These are phyloP conservation scores for Rotaria sp. DNA, from an alignment of 2,888 invertebrate genomes.

Conservation along the genomic window DNA sequence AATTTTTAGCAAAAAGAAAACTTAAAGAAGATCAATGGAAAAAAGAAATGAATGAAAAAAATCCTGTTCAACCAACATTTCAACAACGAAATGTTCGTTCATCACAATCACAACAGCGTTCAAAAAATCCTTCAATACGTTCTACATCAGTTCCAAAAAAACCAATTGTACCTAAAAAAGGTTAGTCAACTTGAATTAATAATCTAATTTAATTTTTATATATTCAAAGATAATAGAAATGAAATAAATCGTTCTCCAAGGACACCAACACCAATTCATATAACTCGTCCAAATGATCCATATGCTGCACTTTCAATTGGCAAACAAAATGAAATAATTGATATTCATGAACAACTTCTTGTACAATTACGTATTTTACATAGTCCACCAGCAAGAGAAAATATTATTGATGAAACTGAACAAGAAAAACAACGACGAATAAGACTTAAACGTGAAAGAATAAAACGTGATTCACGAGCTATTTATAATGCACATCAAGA, in stretches of 20 bases:
- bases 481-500: slow-evolving; percentile 20
- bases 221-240: neutral
- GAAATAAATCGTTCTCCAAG: neutral
- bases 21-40: slow-evolving; percentile 24
- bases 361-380: neutral
- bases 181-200: neutral
- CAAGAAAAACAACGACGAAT: slow-evolving; percentile 29
- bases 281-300: neutral
- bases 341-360: neutral
- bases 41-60: neutral
- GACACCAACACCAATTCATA: neutral
- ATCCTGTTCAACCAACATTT: neutral
- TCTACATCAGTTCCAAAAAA: slow-evolving; percentile 14
- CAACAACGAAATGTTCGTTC: neutral
- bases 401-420: slow-evolving; percentile 16
- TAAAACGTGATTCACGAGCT: slow-evolving; percentile 10
- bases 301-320: neutral
- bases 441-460: slow-evolving; percentile 13
- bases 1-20: slow-evolving; percentile 23
- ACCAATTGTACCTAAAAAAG: neutral
- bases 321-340: neutral
- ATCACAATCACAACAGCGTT: neutral
- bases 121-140: neutral
- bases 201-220: neutral
- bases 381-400: neutral